Evolutionary conservation across 2,888 invertebrate species (phyloP).

Genomic region (Plagodis pulveraria): DNA sequence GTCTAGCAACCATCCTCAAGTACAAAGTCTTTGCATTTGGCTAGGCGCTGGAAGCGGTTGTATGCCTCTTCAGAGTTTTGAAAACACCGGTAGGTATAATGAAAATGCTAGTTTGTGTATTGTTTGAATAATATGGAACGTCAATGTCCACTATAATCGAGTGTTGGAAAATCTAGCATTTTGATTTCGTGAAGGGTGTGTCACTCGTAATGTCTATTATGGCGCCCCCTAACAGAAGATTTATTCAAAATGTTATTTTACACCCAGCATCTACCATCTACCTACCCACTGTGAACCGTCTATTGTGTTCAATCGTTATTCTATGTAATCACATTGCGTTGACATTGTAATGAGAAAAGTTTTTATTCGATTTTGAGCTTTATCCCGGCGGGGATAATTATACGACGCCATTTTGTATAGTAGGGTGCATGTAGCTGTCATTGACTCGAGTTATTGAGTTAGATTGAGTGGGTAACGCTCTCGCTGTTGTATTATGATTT

Average conservation of each 20-base stretch:
- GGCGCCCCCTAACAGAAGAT: slow-evolving; percentile 77
- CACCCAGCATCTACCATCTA: slow-evolving; percentile 61
- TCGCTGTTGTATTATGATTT: slow-evolving; percentile 46
- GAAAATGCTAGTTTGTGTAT: no score
- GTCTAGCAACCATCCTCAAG: no score
- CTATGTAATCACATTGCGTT: slow-evolving; percentile 59
- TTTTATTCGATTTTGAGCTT: slow-evolving; percentile 54
- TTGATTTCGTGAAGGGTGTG: slow-evolving; percentile 76
- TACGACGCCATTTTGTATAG: slow-evolving; percentile 71
- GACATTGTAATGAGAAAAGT: slow-evolving; percentile 61
- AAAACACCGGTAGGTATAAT: no score
- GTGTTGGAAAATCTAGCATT: slow-evolving; percentile 49
- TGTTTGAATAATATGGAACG: no score
- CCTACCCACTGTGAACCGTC: slow-evolving; percentile 43
- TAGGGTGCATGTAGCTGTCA: slow-evolving; percentile 61
- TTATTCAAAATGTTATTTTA: slow-evolving; percentile 85
- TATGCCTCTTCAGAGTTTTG: no score
- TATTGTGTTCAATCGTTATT: slow-evolving; percentile 66
- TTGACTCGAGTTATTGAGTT: slow-evolving; percentile 73
- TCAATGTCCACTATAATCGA: slow-evolving; percentile 53
- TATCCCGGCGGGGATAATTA: slow-evolving; percentile 48
- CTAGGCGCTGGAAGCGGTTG: no score
- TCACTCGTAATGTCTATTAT: slow-evolving; percentile 77
- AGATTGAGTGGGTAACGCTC: slow-evolving; percentile 65
- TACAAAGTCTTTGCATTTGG: no score